Evolutionary conservation across 2,888 invertebrate genomes (phyloP), one percentile per base, ranked within the genome.

Genomic region (Nomada fabriciana): DNA sequence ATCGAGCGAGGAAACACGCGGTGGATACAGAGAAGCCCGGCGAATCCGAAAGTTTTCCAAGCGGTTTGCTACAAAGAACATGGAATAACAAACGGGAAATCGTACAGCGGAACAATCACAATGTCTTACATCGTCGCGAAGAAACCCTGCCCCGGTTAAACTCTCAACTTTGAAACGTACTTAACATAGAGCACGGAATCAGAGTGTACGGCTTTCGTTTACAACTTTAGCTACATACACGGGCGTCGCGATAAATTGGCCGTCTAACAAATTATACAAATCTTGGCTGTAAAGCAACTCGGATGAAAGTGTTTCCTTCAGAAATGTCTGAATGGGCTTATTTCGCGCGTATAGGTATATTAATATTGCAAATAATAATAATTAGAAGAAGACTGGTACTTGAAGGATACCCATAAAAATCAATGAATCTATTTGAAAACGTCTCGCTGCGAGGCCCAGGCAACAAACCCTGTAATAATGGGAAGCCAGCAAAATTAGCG

Each of bases 41-140:
- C 13, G 15, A 61, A 13, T 36, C 47, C 13, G 15, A n/a, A 76
- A 67, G 43, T 71, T 70, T 70, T 70, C 53, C 65, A 43, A 43
- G 23, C 60, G 20, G 70, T 67, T 71, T 20, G 42, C 60, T 60
- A 50, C 55, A 71, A 71, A 76, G 60, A 71, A 60, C 70, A 42
- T 10, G 53, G 60, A 76, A 80, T 80, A 76, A 76, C 70, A 73
- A 76, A 80, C 70, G 64, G 23, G 55, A 2, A 50, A 20, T 29
- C 20, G 52, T 25, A 10, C n/a, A 13, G 57, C 23, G 47, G 67
- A 65, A 71, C 80, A 76, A 76, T 80, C 70, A 53, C 36, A 13
- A 15, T n/a, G 61, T 57, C 57, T 79, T 69, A 53, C 47, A 53
- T 61, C 50, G 60, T 55, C 36, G 47, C 18, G 64, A 71, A 71